These are phyloP conservation scores for Mola mola DNA, from an alignment of 2,113 vertebrate genomes.

Conservation along the genomic window DNA sequence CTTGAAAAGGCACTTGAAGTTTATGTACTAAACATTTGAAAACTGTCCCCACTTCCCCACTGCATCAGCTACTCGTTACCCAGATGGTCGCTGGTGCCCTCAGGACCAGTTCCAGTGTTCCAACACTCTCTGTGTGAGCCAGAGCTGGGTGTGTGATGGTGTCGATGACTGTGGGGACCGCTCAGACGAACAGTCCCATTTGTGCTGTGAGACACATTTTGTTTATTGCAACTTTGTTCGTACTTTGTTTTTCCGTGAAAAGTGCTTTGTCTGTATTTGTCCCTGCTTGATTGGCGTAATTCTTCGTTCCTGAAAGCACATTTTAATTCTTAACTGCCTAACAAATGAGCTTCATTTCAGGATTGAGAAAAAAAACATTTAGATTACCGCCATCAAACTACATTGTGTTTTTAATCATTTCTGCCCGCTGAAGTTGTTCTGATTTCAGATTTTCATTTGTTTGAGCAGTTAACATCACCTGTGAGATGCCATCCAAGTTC, in stretches of 20 bases:
- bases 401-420: not conserved
- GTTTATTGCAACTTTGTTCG: not conserved
- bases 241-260: not conserved
- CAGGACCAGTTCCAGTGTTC: constrained; percentile 86
- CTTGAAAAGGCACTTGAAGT: no score
- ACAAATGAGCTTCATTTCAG: not conserved
- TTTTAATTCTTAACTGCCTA: not conserved
- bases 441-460: constrained; percentile 1
- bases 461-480: constrained; percentile 70
- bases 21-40: no score
- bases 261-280: no score
- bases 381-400: not conserved
- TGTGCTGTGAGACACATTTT: constrained; percentile 86
- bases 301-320: not conserved
- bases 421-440: not conserved
- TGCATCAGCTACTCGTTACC: constrained; percentile 86
- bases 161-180: constrained; percentile 89
- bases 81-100: constrained; percentile 89
- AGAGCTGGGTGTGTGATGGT: constrained; percentile 89
- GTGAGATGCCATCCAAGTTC: constrained; percentile 75
- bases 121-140: constrained; percentile 87
- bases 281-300: no score
- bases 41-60: not conserved
- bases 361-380: not conserved
- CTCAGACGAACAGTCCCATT: constrained; percentile 89